These are phyloP conservation scores for Aphis craccivora DNA, from an alignment of 1,140 invertebrate genomes.

Conservation along the genomic window DNA sequence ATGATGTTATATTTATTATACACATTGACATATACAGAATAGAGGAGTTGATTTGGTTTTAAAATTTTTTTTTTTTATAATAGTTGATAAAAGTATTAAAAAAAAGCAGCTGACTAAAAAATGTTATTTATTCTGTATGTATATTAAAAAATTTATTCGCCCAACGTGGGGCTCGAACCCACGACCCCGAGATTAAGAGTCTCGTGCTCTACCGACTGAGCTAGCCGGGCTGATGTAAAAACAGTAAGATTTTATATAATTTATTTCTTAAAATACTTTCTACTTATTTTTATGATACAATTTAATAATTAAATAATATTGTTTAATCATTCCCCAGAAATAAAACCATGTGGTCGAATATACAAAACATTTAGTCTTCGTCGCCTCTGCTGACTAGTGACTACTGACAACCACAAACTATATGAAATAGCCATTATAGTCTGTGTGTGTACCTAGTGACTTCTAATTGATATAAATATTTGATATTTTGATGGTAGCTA, in stretches of 20 bases:
- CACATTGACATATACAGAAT: too few species aligned
- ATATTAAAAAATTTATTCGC: slow-evolving; percentile 62
- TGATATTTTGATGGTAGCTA: too few species aligned
- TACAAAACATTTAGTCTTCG: neutral
- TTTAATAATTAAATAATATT: neutral
- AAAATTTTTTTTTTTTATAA: neutral
- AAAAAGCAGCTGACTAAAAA: too few species aligned
- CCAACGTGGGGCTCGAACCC: slow-evolving; percentile 73
- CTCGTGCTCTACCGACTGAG: slow-evolving; percentile 72
- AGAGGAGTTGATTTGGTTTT: too few species aligned
- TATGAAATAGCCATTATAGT: too few species aligned
- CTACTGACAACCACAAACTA: too few species aligned
- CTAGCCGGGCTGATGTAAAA: slow-evolving; percentile 63
- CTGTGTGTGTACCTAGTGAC: too few species aligned
- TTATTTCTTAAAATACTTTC: neutral
- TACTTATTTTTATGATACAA: neutral
- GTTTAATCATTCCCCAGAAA: neutral
- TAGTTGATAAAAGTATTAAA: neutral
- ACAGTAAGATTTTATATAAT: rapidly evolving
- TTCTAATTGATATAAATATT: neutral
- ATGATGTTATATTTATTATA: too few species aligned
- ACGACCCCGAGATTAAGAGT: slow-evolving; percentile 75
- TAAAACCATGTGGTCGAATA: neutral
- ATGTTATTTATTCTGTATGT: neutral
- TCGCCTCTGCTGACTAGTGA: neutral